Percentiles rank a stretch among this genome's conserved stretches.
These are phyloP conservation scores for Philhelius pedissequus DNA, from an alignment of 2,888 invertebrate species.

Conservation along the genomic window DNA sequence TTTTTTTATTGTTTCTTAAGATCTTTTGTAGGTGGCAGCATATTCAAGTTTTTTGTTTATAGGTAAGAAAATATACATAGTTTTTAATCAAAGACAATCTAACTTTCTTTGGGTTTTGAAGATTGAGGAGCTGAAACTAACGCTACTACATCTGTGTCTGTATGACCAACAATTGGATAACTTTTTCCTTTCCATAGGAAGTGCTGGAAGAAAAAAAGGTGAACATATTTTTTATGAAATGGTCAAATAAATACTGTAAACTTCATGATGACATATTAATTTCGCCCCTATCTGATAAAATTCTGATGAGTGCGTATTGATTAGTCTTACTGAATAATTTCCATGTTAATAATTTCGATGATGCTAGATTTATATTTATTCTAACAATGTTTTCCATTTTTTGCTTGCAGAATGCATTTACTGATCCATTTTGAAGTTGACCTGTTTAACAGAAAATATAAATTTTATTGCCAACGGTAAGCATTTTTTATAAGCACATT, in stretches of 20 bases:
- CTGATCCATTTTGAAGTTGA: too few relatives aligned
- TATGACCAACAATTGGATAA: background rate
- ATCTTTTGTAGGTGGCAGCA: background rate
- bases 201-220: background rate
- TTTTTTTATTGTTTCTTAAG: background rate
- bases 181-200: background rate
- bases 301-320: slow-evolving; percentile 72
- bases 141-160: too few relatives aligned
- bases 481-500: too few relatives aligned
- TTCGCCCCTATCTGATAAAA: slow-evolving; percentile 74
- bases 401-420: too few relatives aligned
- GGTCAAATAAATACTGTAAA: background rate
- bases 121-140: background rate
- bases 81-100: background rate
- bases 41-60: too few relatives aligned
- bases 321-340: slow-evolving; percentile 73
- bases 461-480: too few relatives aligned
- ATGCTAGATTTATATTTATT: too few relatives aligned
- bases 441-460: too few relatives aligned
- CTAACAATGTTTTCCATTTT: too few relatives aligned
- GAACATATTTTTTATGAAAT: background rate
- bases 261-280: slow-evolving; percentile 70
- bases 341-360: too few relatives aligned
- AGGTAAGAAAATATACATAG: background rate
- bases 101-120: background rate